Conservation (phyloP, 2,888 invertebrate genomes). For the Ellobium chinense region DNA sequence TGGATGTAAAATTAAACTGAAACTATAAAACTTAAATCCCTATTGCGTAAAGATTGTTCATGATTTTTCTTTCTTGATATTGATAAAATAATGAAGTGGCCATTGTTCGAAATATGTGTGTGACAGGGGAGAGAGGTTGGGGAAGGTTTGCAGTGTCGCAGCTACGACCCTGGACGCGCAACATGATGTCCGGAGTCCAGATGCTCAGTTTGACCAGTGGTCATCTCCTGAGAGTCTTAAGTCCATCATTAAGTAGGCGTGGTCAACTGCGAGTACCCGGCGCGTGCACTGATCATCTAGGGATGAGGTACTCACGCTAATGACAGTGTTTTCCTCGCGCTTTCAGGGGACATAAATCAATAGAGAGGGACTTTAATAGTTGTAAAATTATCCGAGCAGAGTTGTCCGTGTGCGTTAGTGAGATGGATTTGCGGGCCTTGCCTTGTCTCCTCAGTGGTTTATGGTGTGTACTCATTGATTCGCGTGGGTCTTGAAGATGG, state of each 20-base stretch:
- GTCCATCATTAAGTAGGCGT: background rate
- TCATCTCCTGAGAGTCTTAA: background rate
- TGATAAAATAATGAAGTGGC: too few relatives aligned
- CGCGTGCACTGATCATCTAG: background rate
- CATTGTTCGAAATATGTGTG: too few relatives aligned
- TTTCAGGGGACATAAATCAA: background rate
- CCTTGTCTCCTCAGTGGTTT: background rate
- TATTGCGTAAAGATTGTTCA: too few relatives aligned
- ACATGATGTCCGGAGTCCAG: background rate
- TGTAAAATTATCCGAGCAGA: background rate
- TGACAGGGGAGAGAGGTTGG: too few relatives aligned
- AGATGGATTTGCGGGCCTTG: background rate
- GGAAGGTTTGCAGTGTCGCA: too few relatives aligned
- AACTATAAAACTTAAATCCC: too few relatives aligned
- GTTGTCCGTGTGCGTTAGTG: background rate
- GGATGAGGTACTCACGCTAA: background rate
- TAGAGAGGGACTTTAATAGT: background rate
- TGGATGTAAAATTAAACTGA: too few relatives aligned
- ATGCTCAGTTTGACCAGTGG: background rate
- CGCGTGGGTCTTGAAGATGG: background rate
- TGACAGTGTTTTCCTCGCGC: background rate
- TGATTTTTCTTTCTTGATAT: too few relatives aligned
- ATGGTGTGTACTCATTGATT: background rate
- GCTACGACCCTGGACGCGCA: too few relatives aligned
- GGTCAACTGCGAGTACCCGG: background rate